Evolutionary conservation across 2,888 invertebrate genomes (phyloP), one percentile per base, ranked within the genome.

Genomic region (Atethmia centrago): DNA sequence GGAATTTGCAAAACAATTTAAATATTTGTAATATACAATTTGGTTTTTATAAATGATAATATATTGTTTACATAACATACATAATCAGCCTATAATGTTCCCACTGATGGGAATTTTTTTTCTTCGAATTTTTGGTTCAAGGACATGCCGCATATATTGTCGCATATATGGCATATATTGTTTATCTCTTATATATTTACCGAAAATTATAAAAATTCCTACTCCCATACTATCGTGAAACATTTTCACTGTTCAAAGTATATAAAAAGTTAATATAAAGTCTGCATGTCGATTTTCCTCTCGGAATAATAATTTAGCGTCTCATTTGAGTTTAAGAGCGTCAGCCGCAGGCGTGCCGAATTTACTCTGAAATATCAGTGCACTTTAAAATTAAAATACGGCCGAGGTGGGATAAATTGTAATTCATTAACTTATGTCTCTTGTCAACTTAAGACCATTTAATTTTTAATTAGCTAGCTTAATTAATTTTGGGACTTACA

Each of bases 281-380:
- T 62, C 31, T 31, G 16, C 59, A 40, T 49, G 71, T 53, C 28
- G 49, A 58, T 58, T 73, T 82, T 42, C 42, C 53, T 67, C 63
- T 55, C 49, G 31, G n/a, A 67, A 69, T 78, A 78, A 63, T 64
- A 51, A 55, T 71, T 58, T 47, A 72, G 58, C 61, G 40, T 58
- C 70, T 63, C 82, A 66, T 73, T 84, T 84, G 73, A 61, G 55
- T 63, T 71, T 64, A 56, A 74, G 64, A 75, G 69, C 51, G 82
- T 83, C 79, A 82, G 69, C 68, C 75, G 69, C 75, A 84, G 69
- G 12, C 71, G 68, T 63, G 69, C 58, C 56, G 31, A 62, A 76
- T 25, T 79, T 25, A 10, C 53, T 53, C 47, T 49, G 51, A 58
- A 81, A 74, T 74, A 78, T 71, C 66, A 67, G 51, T 75, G 70